Evolutionary conservation across 1,140 invertebrate species (phyloP).

Genomic region (Diorhabda elongata): DNA sequence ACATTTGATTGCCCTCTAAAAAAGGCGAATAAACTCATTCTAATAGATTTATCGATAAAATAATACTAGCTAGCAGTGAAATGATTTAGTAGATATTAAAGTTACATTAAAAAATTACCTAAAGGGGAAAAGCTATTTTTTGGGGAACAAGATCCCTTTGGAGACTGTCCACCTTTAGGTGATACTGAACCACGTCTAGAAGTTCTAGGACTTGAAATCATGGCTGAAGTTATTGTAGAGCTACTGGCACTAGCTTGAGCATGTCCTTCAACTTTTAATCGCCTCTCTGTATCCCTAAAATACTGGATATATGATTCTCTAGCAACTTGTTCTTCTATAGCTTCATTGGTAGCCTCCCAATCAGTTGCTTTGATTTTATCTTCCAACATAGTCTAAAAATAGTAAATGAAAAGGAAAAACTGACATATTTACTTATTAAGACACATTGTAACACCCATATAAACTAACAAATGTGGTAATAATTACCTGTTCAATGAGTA

Average conservation of each 20-base stretch:
- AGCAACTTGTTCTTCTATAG: constrained; percentile 86
- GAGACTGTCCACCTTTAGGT: constrained; percentile 40
- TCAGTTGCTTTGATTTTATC: constrained; percentile 89
- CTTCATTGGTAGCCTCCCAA: constrained; percentile 91
- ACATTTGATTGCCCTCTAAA: too few relatives aligned
- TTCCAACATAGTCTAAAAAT: constrained; percentile 78
- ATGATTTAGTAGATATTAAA: too few relatives aligned
- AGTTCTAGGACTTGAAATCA: constrained; percentile 38
- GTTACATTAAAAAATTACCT: constrained; percentile 20
- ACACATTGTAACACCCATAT: too few relatives aligned
- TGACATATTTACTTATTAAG: too few relatives aligned
- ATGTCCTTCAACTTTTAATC: constrained; percentile 38
- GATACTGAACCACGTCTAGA: constrained; percentile 41
- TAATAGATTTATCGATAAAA: too few relatives aligned
- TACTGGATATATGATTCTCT: constrained; percentile 85
- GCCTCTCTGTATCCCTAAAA: constrained; percentile 43
- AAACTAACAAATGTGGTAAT: too few relatives aligned
- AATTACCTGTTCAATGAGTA: constrained; percentile 75
- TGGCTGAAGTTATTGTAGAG: constrained; percentile 44
- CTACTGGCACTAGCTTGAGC: constrained; percentile 39
- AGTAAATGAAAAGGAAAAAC: too few relatives aligned
- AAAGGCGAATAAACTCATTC: too few relatives aligned
- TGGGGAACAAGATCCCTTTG: constrained; percentile 38
- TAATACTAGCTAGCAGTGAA: too few relatives aligned
- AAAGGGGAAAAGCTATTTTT: constrained; percentile 34